Conservation (phyloP, 2,888 invertebrate genomes). For the Germaria angustata region DNA sequence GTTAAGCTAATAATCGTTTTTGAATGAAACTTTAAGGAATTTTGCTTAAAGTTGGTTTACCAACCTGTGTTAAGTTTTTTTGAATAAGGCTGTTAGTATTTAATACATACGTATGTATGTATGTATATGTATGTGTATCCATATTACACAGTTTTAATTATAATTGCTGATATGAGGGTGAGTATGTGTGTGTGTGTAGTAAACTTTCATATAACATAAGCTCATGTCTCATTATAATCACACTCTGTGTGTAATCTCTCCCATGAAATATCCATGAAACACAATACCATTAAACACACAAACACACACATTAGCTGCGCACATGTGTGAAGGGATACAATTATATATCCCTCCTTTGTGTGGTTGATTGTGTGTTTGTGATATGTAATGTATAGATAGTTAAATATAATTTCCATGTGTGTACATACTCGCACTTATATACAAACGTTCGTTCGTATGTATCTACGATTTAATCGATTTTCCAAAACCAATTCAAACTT, state of each 20-base stretch:
- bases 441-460: conserved; percentile 10
- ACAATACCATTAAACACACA: neutral
- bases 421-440: too few species aligned
- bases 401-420: conserved; percentile 27
- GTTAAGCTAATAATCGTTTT: too few species aligned
- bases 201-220: too few species aligned
- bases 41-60: too few species aligned
- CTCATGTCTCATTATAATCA: neutral
- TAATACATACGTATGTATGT: too few species aligned
- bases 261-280: conserved; percentile 5
- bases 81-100: too few species aligned
- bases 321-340: conserved; percentile 40
- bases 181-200: neutral
- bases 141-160: too few species aligned
- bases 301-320: neutral
- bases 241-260: neutral
- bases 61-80: too few species aligned
- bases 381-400: conserved; percentile 30
- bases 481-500: conserved; percentile 74
- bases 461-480: conserved; percentile 77
- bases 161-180: neutral
- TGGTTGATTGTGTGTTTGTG: conserved; percentile 2
- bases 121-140: too few species aligned
- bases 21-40: too few species aligned
- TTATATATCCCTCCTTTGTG: neutral